Evolutionary conservation across 2,797 vertebrate species (phyloP), one percentile per base, ranked within the genome.

Genomic region (Sternarchorhynchus goeldii): DNA sequence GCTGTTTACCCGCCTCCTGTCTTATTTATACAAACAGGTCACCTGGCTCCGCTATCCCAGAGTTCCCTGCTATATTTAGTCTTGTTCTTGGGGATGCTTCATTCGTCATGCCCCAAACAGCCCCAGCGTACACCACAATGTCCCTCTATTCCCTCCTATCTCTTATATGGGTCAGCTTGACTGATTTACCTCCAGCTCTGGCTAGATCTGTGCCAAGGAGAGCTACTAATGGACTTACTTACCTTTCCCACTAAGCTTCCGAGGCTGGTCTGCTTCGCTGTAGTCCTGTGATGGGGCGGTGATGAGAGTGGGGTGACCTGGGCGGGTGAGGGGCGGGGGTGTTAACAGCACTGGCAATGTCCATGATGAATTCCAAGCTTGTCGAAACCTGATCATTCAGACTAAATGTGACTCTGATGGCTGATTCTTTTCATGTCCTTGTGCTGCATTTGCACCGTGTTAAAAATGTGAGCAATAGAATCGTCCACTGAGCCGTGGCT

Each of bases 21-120:
- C 87, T 94, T 96, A 94, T 95, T 96, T 96, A 96, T 93, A 96
- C 93, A 95, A 92, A 88, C 87, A 85, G 88, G 88, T 86, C 88
- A 89, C 81, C 81, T 85, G 69, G 58, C 79, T 65, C 80, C 50
- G 67, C 81, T 82, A 66, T 85, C 77, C 32, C 76, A 75, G 50
- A 71, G 53, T 85, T 83, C 71, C 82, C 56, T 75, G 63, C 90
- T 93, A 90, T 91, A 91, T 90, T 93, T 90, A 92, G 88, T 85
- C 81, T 50, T 63, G 29, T 81, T 80, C 76, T 78, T 83, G 63
- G 81, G 87, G 86, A 79, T 75, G 84, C 86, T 85, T 79, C 75
- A 89, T 90, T 88, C 87, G 90, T 92, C 83, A 91, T 84, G 76
- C 75, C 79, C 75, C 87, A 84, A 88, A 85, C 84, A 85, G 84